Base-by-base conservation (phyloP, 2,888 invertebrate genomes). In the Drosophila borealis region DNA sequence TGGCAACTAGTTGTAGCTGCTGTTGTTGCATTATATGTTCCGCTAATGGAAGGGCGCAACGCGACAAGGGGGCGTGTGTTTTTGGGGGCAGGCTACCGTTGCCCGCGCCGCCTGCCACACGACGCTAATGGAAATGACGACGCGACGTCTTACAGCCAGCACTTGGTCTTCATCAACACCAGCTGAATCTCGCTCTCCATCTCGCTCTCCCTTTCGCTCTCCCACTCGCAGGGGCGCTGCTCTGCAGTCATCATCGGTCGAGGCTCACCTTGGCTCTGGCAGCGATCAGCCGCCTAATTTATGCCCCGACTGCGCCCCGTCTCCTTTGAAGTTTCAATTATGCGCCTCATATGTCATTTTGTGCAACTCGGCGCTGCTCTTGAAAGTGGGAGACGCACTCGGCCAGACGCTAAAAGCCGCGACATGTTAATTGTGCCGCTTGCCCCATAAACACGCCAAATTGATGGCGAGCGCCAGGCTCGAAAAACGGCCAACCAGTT, bases 281-380 rank as follows among this genome's bases (percentile, higher is more conserved):
- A 57, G 49, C 84, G 85, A 82, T 85, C 82, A 79, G 81, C 74
- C 74, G 86, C 78, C 88, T 86, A 86, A 86, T 86, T 86, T 86
- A 86, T 86, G 85, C 88, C 63, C 70, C 82, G 77, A 67, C 81
- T 70, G 79, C 73, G 88, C 75, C 82, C 78, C 86, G 69, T 78
- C 82, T 79, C 89, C 87, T 90, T 90, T 90, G 89, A 90, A 90
- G 90, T 90, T 85, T 89, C 83, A 83, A 87, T 86, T 90, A 87
- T 89, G 90, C 78, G 89, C 76, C 80, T 81, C 90, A 90, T 90
- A 83, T 90, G 90, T 90, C 90, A 90, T 89, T 82, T 87, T 80
- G 76, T 84, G 81, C 84, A 81, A 83, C 77, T 76, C 36, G 46
- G 42, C 41, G 59, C 46, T 71, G 55, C 72, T 63, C 62, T 62